Base-by-base conservation (phyloP, 1,140 invertebrate genomes). In the Cardiocondyla obscurior region DNA sequence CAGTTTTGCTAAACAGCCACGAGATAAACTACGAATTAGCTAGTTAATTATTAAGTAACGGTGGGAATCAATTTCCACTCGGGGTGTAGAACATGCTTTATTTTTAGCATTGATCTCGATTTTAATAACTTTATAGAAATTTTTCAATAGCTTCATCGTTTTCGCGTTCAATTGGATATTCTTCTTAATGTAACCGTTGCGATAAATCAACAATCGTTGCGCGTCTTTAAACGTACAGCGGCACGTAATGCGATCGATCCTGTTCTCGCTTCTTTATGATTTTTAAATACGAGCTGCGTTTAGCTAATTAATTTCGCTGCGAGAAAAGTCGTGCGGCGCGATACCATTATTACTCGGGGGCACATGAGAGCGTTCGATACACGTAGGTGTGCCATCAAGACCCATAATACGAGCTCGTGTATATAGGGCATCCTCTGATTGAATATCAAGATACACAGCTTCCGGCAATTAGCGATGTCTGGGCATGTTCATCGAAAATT, bases 401-500 rank as follows among this genome's bases (percentile, higher is more conserved):
- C 28, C n/a, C 46, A 65, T 79, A 79, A 79, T 79, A 79, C 62
- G 7, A 67, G n/a, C 25, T 67, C 62, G 7, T 25, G 22, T 69
- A 79, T 79, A 69, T 79, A 79, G 74, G 62, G 6, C 74, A 67
- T 30, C 16, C 33, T 53, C 46, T 79, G 74, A 86, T 87, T 85
- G 84, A 58, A 42, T 60, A 36, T 19, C 77, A 58, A 67, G 82
- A 86, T 85, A 82, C 65, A 86, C 81, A 51, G 72, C 79, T 36
- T n/a, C 46, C 25, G 70, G 30, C 57, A 81, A 87, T 86, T 86
- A 86, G 85, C 69, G 44, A 62, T 49, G 65, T 53, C 62, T 51
- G 51, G 44, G 30, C 8, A 53, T 49, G 39, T 46, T 86, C 85
- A 82, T 73, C 74, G 81, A 73, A 84, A 87, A 86, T 87, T 86